Evolutionary conservation across 2,797 vertebrate genomes (phyloP).

Genomic region (Nyctalus aviator): DNA sequence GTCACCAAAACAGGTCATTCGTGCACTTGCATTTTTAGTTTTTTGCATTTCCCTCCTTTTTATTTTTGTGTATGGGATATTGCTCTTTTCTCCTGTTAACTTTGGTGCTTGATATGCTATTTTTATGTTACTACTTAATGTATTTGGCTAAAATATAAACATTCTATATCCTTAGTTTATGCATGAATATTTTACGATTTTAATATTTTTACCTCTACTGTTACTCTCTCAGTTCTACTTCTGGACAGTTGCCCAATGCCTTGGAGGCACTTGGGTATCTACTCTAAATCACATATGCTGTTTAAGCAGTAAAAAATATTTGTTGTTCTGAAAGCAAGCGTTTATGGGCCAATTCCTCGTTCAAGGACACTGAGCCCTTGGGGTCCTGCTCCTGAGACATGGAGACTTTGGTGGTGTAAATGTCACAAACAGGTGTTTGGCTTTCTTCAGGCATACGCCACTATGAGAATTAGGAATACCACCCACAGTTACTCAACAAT

Average conservation of each 20-base stretch:
- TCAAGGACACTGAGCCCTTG: neutral
- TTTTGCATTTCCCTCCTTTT: neutral
- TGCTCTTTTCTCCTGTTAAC: neutral
- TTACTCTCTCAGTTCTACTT: conserved; percentile 9
- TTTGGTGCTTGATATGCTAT: neutral
- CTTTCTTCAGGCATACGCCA: neutral
- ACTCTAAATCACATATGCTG: neutral
- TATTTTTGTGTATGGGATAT: neutral
- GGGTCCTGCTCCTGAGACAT: accelerated
- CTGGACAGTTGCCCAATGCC: neutral
- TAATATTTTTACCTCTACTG: neutral
- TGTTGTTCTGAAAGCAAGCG: neutral
- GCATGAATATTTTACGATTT: conserved; percentile 35
- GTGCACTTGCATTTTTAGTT: neutral
- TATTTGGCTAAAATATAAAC: conserved; percentile 12
- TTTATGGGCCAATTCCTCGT: neutral
- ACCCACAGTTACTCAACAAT: neutral
- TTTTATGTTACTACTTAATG: conserved; percentile 33
- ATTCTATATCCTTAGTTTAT: conserved; percentile 6
- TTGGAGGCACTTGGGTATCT: neutral
- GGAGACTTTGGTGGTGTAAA: accelerated
- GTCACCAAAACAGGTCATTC: neutral
- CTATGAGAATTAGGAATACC: neutral
- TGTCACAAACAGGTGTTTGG: neutral
- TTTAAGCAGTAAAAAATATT: conserved; percentile 34